Evolutionary conservation across 2,888 invertebrate species (phyloP).

Genomic region (Troilus luridus): DNA sequence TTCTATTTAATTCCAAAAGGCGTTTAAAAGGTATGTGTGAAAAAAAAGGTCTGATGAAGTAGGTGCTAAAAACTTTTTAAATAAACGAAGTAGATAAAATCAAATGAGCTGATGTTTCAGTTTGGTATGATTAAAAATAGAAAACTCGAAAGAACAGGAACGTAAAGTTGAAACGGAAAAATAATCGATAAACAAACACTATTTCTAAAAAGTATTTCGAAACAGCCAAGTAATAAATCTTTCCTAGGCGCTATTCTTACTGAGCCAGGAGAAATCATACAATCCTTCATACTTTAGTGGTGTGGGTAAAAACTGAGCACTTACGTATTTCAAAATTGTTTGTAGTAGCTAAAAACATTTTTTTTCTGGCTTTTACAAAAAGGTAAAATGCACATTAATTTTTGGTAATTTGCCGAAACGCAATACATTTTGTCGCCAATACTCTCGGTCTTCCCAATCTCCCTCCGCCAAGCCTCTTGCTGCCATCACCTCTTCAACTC

Average conservation of each 20-base stretch:
- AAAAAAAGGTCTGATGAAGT: too few relatives aligned
- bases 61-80: not conserved
- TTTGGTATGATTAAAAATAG: not conserved
- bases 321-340: not conserved
- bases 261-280: not conserved
- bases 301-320: not conserved
- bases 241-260: not conserved
- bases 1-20: too few relatives aligned
- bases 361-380: too few relatives aligned
- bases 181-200: not conserved
- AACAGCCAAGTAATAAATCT: not conserved
- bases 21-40: too few relatives aligned
- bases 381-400: too few relatives aligned
- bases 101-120: not conserved
- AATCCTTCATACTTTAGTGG: not conserved
- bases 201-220: not conserved
- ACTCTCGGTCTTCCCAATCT: too few relatives aligned
- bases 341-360: not conserved
- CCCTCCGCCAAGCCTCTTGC: too few relatives aligned
- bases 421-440: too few relatives aligned
- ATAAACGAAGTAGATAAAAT: not conserved
- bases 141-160: not conserved
- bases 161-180: not conserved
- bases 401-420: too few relatives aligned
- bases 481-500: too few relatives aligned